phyloP scores from a whole-genome alignment of 2,888 invertebrate species.

The Perdita meconis region DNA sequence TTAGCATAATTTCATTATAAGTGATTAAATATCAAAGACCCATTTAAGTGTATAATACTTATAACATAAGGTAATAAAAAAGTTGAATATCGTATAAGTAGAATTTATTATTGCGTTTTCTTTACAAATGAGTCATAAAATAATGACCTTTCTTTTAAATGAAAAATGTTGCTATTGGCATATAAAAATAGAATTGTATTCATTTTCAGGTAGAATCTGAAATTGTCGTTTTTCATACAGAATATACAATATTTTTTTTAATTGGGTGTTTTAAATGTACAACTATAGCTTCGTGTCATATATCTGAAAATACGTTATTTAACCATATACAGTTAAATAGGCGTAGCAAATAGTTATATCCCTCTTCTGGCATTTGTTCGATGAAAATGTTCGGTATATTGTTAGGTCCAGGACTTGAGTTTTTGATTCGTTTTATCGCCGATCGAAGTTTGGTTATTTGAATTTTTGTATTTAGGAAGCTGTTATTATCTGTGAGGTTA shows the following conservation, averaged over 20 bases:
- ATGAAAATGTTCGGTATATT: slow-evolving; percentile 2
- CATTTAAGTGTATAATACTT: slow-evolving; percentile 85
- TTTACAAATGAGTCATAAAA: no score
- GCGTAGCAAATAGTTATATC: not conserved
- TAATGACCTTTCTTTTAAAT: no score
- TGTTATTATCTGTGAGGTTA: not conserved
- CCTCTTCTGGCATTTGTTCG: not conserved
- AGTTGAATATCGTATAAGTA: not conserved
- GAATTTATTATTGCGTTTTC: no score
- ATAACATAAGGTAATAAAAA: slow-evolving; percentile 38
- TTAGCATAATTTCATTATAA: slow-evolving; percentile 34
- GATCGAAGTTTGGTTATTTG: not conserved
- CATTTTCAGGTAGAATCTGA: no score
- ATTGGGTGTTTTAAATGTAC: no score
- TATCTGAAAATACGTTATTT: not conserved
- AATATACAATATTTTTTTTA: no score
- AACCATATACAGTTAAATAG: slow-evolving; percentile 2
- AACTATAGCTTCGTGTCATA: not conserved
- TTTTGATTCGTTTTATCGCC: not conserved
- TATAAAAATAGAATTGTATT: no score
- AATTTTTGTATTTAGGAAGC: not conserved
- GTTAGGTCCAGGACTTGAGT: not conserved
- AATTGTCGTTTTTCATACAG: no score
- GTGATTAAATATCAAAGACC: slow-evolving; percentile 22
- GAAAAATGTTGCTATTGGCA: no score